Base-by-base conservation (phyloP, 2,888 invertebrate genomes). In the Plemyria rubiginata region DNA sequence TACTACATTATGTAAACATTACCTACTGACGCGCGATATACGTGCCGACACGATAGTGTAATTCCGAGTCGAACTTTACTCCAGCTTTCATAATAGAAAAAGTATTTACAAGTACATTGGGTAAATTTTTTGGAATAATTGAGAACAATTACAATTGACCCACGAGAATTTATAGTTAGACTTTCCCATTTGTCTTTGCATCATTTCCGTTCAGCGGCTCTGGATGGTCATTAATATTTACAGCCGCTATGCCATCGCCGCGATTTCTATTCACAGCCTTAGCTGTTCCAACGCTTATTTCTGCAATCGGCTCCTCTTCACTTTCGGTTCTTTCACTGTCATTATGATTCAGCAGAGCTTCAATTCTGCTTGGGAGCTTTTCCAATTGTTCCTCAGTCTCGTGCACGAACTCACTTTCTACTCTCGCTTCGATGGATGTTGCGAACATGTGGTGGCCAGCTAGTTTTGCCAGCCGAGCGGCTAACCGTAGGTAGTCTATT, bases 391-490 rank as follows among this genome's bases (percentile, higher is more conserved):
- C 78, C 6, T 72, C 64, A 8, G 73, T 67, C 4, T 63, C 22
- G 8, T 11, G 8, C 32, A 59, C 59, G 0, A 56, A 51, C 9
- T 64, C 72, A 46, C 51, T 70, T 16, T 75, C 70, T 11, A 72
- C 70, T 65, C 78, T 68, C 4, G 32, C 59, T 54, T 80, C 77
- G 0, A 92, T 75, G 45, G 87, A 87, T 0, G 82, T 81, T 0
- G 90, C 90, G 60, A 85, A 84, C 0, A 82, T 82, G 32, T 69
- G 76, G 67, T 93, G 93, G 0, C 93, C 93, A 3, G 84, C 81
- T 2, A 84, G 74, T 64, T 90, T 87, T 0, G 96, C 95, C 38
- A 96, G 79, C 52, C 94, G 93, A 0, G 94, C 90, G 0, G 96
- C 95, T 11, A 95, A 78, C 60, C 90, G 85, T 28, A 96, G 84